A percentile compares a stretch with the other conserved stretches of the same genome.
Evolutionary conservation across 2,888 invertebrate genomes (phyloP).

Genomic region (Orthosia cruda): DNA sequence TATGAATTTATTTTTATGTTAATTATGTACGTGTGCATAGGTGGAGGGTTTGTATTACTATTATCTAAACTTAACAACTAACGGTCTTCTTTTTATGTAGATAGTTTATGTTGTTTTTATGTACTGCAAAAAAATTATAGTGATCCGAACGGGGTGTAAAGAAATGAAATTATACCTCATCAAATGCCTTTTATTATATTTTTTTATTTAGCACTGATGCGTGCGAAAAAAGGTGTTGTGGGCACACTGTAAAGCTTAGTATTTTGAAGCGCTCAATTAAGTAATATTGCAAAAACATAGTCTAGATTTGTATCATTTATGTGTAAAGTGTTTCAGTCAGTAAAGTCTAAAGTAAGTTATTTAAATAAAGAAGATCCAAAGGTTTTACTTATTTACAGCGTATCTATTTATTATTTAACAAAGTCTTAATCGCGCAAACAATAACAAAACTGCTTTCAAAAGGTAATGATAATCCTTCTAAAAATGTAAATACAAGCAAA

Average conservation of each 20-base stretch:
- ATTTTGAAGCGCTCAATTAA: background rate
- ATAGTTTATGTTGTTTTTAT: constrained; percentile 25
- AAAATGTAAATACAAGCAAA: constrained; percentile 3
- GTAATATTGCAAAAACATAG: background rate
- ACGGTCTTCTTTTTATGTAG: constrained; percentile 55
- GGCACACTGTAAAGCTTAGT: background rate
- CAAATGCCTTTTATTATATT: background rate
- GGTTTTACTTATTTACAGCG: background rate
- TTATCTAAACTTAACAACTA: constrained; percentile 59
- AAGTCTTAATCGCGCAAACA: background rate
- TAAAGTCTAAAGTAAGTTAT: too few species aligned
- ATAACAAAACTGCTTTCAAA: background rate
- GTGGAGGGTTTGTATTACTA: constrained; percentile 71
- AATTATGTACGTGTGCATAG: constrained; percentile 81
- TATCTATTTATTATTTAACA: background rate
- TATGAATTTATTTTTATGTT: constrained; percentile 91
- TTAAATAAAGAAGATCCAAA: background rate
- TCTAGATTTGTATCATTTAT: too few species aligned
- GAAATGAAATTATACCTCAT: constrained; percentile 22
- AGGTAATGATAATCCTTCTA: background rate
- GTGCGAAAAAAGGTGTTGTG: background rate
- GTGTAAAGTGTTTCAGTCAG: background rate
- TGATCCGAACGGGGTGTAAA: constrained; percentile 10
- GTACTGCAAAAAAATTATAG: constrained; percentile 25
- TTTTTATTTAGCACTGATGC: background rate